Base-by-base conservation (phyloP, 2,113 vertebrate genomes). In the Ptyas mucosa region DNA sequence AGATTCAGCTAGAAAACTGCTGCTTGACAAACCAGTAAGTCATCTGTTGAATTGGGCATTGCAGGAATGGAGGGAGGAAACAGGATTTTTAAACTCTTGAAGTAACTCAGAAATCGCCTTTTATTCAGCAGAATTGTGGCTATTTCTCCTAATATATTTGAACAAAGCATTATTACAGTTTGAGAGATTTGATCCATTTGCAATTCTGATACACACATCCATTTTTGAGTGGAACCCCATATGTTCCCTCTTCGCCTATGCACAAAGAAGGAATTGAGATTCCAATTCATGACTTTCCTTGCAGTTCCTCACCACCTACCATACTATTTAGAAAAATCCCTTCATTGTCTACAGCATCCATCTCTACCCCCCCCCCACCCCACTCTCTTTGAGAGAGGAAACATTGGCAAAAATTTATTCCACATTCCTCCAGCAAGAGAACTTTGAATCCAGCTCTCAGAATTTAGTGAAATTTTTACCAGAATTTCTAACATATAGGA, bases 381-480 rank as follows among this genome's bases (percentile, higher is more conserved):
- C 15, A 2, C 75, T 1, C 6, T 2, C 29, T 21, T 2, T 21
- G 34, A 23, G 49, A 85, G 4, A 54, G 29, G 18, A 34, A 5
- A 53, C n/a, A 88, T 54, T n/a, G 8, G 52, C 29, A 54, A 54
- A 54, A 29, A 54, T 10, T 88, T 53, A 18, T 88, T n/a, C 52
- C 1, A 46, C 34, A 10, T 58, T 89, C 53, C 88, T 58, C 26
- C 49, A 87, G 34, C 21, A 46, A 51, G 11, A 89, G 54, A 26
- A 89, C 11, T 89, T 43, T 61, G 23, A 24, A 58, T 34, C 12
- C 39, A 61, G 55, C 55, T 43, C 12, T 89, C 23, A 75, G 64
- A 34, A 75, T 75, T 34, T 34, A 95, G 94, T 94, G 93, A 89
- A 46, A 93, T 94, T 96, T 96, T 93, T 88, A 95, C 95, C 57